Evolutionary conservation across 2,797 vertebrate genomes (phyloP).

Genomic region (Gymnoscopelus braueri): DNA sequence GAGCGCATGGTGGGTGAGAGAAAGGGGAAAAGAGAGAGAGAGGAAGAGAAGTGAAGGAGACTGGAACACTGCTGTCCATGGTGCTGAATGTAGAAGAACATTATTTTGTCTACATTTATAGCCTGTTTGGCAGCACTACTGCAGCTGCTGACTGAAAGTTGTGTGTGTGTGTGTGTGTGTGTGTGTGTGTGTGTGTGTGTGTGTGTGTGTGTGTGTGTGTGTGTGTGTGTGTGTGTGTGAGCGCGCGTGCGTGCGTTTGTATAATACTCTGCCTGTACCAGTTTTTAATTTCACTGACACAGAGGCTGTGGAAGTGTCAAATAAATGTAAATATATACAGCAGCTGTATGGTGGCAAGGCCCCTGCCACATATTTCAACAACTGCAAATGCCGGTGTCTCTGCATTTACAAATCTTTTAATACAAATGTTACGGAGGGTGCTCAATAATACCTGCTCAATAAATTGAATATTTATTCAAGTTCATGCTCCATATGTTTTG

Average conservation of each 20-base stretch:
- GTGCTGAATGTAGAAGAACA: conserved; percentile 3
- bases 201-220: background rate
- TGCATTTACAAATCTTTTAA: background rate
- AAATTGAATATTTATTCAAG: background rate
- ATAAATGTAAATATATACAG: background rate
- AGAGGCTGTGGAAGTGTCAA: background rate
- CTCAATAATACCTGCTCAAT: too few relatives aligned
- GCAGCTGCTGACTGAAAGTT: background rate
- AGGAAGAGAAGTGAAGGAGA: background rate
- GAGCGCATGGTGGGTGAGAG: background rate
- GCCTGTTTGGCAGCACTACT: background rate
- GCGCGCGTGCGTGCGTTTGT: background rate
- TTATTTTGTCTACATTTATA: background rate
- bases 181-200: background rate
- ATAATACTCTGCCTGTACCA: background rate
- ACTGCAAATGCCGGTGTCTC: too few relatives aligned
- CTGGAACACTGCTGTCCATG: background rate
- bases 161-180: conserved; percentile 8
- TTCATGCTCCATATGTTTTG: background rate
- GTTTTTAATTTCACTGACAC: background rate
- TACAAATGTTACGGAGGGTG: background rate
- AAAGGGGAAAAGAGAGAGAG: background rate
- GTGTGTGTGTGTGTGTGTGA: background rate
- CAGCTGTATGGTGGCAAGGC: background rate
- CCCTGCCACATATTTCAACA: background rate